Evolutionary conservation across 2,888 invertebrate genomes (phyloP), one percentile per base, ranked within the genome.

Genomic region (Adineta ricciae): DNA sequence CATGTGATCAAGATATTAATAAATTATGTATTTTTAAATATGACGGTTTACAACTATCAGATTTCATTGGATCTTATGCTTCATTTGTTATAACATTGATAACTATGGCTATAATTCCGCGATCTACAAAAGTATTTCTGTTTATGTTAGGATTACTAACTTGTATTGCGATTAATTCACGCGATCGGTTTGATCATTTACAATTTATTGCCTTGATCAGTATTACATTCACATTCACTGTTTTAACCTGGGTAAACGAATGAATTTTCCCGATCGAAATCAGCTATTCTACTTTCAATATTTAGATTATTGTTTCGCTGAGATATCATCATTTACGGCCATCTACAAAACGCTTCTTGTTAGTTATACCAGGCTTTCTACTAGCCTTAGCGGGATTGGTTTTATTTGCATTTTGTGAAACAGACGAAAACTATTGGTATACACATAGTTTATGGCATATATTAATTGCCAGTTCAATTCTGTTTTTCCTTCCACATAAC

Each of bases 331-430:
- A 27, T 64, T 32, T 64, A 64, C 64, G 14, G 32, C 64, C 64
- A 64, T 64, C 64, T 1, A 16, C 19, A 5, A 64, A 64, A 64
- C 64, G 19, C 32, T 32, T 64, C 32, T 5, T 64, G 32, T 64
- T 64, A 32, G 32, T 32, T 36, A 64, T 19, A 73, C 90, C 94
- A 8, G 96, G 95, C 8, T 88, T 93, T 8, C 88, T 93, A 52
- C 90, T 94, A 73, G 95, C 95, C 1, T 91, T 92, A 19, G 89
- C 93, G 2, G 96, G 95, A 0, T 91, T 96, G 41, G 89, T 94
- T n/a, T 93, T 94, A 88, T 96, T 94, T 89, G 94, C 94, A 38
- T 94, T 95, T 88, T 91, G 96, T 84, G 95, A 96, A 90, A 96
- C 96, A 0, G 93, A 94, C 87, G 93, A 93, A 88, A 96, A 96